Evolutionary conservation across 2,888 invertebrate genomes (phyloP).

Genomic region (Urechis unicinctus): DNA sequence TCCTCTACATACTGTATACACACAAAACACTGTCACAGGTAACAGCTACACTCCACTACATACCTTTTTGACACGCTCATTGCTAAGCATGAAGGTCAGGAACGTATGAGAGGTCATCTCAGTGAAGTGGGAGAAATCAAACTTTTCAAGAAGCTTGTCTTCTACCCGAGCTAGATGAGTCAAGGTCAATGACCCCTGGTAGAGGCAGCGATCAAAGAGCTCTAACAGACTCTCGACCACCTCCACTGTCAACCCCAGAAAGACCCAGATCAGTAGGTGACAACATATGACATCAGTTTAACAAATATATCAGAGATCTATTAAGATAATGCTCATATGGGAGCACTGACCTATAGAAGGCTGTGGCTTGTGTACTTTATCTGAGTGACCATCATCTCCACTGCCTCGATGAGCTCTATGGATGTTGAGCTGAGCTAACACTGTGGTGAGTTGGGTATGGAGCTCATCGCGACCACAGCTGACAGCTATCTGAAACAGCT

Average conservation of each 20-base stretch:
- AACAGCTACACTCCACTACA: too few species aligned
- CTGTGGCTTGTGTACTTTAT: too few species aligned
- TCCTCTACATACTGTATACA: background rate
- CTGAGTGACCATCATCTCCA: too few species aligned
- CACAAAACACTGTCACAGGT: background rate
- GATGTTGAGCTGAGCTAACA: too few species aligned
- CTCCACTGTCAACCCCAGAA: too few species aligned
- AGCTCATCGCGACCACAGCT: slow-evolving; percentile 10
- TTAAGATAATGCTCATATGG: too few species aligned
- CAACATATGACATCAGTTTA: too few species aligned
- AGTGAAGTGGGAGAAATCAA: slow-evolving; percentile 28
- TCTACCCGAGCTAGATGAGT: slow-evolving; percentile 35
- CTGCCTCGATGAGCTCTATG: too few species aligned
- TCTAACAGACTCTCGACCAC: slow-evolving; percentile 27
- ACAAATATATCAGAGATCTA: too few species aligned
- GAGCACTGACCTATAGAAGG: too few species aligned
- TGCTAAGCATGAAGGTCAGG: slow-evolving; percentile 27
- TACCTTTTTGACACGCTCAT: slow-evolving; percentile 9
- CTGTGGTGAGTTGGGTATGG: slow-evolving; percentile 16
- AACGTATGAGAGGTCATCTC: slow-evolving; percentile 38
- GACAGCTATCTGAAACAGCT: slow-evolving; percentile 7
- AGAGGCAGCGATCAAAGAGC: slow-evolving; percentile 36
- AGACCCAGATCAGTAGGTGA: too few species aligned
- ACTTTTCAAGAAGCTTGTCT: slow-evolving; percentile 37
- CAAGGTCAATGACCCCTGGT: slow-evolving; percentile 32